phyloP scores from a whole-genome alignment of 2,797 vertebrate species.

The Agapornis canus region DNA sequence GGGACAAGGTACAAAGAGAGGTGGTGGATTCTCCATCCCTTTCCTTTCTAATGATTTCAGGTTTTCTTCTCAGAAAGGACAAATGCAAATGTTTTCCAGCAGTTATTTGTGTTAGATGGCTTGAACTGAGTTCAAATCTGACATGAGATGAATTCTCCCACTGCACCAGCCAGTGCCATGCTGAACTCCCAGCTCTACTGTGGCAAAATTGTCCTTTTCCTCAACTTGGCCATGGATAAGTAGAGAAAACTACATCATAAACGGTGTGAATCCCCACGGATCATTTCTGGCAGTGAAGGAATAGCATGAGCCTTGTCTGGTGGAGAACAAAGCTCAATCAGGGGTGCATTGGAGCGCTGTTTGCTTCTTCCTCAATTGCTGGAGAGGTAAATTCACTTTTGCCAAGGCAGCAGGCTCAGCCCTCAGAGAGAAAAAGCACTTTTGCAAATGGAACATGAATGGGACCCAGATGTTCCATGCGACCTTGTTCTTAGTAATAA shows the following conservation, averaged over 20 bases:
- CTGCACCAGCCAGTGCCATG: background rate
- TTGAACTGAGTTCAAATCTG: background rate
- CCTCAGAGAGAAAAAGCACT: background rate
- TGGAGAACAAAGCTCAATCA: background rate
- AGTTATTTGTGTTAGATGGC: background rate
- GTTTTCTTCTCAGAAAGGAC: constrained; percentile 5
- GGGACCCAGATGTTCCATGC: constrained; percentile 13
- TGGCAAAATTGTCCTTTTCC: background rate
- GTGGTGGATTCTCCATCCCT: background rate
- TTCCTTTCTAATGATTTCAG: constrained; percentile 28
- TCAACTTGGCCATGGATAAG: background rate
- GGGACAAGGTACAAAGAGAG: constrained; percentile 44
- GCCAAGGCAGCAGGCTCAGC: background rate
- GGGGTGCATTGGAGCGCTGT: background rate
- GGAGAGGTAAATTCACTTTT: background rate
- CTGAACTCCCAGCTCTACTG: background rate
- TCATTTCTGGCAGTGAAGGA: background rate
- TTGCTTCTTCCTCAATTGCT: background rate
- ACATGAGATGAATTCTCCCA: background rate
- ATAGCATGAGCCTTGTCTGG: background rate
- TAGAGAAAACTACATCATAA: background rate
- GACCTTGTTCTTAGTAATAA: background rate
- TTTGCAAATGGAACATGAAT: background rate
- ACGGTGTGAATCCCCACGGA: background rate
- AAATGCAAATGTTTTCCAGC: background rate